Evolutionary conservation across 2,113 vertebrate species (phyloP).

Genomic region (Centropus unirufus): DNA sequence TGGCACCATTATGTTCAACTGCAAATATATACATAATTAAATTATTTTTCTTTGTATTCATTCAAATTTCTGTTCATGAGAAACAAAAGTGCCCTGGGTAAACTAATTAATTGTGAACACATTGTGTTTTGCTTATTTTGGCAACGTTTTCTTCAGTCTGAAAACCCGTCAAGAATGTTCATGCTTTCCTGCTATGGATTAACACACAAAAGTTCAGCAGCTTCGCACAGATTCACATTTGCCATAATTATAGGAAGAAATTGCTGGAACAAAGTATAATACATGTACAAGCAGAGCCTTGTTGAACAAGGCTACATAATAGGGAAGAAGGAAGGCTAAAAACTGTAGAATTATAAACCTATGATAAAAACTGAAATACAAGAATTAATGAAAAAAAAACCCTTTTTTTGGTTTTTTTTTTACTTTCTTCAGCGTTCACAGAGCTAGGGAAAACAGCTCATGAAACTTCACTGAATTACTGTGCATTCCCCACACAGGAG

Average conservation of each 20-base stretch:
- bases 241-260: neutral
- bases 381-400: neutral
- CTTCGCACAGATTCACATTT: neutral
- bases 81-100: neutral
- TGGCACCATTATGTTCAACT: constrained; percentile 48
- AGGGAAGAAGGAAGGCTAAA: neutral
- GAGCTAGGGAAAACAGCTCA: neutral
- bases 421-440: neutral
- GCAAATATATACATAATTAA: constrained; percentile 51
- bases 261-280: neutral
- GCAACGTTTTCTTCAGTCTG: neutral
- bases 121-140: constrained; percentile 5
- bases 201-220: neutral
- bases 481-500: neutral
- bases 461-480: neutral
- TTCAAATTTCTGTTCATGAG: constrained; percentile 23
- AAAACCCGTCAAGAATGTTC: neutral
- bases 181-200: neutral
- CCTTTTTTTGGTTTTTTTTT: neutral
- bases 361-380: neutral
- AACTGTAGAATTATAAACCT: neutral
- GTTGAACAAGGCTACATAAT: neutral
- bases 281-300: neutral
- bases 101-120: constrained; percentile 18
- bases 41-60: constrained; percentile 43